A percentile compares a stretch with the other conserved stretches of the same genome.
Conservation (phyloP, 1,140 invertebrate genomes). For the Scaptomyza montana region DNA sequence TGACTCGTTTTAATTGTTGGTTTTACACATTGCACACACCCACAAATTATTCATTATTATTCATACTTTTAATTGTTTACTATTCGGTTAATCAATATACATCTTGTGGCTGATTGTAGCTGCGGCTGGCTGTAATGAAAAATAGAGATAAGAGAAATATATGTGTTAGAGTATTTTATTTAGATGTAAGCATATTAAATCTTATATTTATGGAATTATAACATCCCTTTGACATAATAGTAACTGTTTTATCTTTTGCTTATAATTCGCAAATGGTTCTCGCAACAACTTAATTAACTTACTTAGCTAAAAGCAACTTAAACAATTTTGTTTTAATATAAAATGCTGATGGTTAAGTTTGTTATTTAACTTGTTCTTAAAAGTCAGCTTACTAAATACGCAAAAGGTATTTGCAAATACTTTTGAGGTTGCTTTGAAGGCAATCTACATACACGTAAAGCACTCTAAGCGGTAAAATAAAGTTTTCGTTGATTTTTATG, state of each 20-base stretch:
- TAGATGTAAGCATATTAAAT: no score
- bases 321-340: not conserved
- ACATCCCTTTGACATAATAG: no score
- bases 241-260: no score
- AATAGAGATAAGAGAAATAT: not conserved
- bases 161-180: not conserved
- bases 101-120: slow-evolving; percentile 13
- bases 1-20: slow-evolving; percentile 39
- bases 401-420: no score
- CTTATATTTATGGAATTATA: no score
- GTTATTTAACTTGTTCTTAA: no score
- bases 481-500: not conserved
- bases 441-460: not conserved
- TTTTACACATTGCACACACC: slow-evolving; percentile 51
- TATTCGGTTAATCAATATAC: slow-evolving; percentile 18
- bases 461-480: not conserved
- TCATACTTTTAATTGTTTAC: slow-evolving; percentile 5
- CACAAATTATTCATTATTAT: slow-evolving; percentile 48
- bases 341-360: no score
- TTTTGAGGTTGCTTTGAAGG: not conserved
- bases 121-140: slow-evolving; percentile 12
- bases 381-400: no score
- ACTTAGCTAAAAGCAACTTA: no score
- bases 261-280: no score
- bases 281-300: no score